Conservation (phyloP, 2,113 vertebrate species). For the Porphyrio hochstetteri region DNA sequence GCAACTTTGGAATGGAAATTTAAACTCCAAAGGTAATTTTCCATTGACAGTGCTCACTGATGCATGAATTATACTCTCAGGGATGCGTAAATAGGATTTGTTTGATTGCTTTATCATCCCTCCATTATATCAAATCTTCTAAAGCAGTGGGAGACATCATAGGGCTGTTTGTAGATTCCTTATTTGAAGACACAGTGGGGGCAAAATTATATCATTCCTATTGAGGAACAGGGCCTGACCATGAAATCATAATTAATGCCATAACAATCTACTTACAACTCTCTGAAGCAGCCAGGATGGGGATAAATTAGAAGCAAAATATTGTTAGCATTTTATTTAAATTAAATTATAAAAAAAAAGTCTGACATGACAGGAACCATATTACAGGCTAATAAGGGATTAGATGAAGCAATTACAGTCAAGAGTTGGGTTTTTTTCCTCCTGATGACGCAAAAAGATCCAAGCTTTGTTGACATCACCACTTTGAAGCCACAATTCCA, state of each 20-base stretch:
- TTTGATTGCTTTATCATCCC: slow-evolving; percentile 68
- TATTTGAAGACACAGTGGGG: slow-evolving; percentile 56
- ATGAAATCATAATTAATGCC: slow-evolving; percentile 82
- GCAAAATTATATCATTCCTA: slow-evolving; percentile 17
- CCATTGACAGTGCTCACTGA: not conserved
- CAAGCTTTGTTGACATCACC: not conserved
- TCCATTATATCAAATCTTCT: slow-evolving; percentile 50
- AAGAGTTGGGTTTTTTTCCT: not conserved
- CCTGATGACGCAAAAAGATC: not conserved
- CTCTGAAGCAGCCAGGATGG: slow-evolving; percentile 29
- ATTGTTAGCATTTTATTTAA: slow-evolving; percentile 56
- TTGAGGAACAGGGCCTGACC: slow-evolving; percentile 45
- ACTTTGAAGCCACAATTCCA: not conserved
- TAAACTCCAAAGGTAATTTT: slow-evolving; percentile 56
- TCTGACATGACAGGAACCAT: slow-evolving; percentile 10
- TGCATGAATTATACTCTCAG: slow-evolving; percentile 52
- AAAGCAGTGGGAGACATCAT: slow-evolving; percentile 43
- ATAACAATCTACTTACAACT: slow-evolving; percentile 77
- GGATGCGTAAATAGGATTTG: slow-evolving; percentile 56
- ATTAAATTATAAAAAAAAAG: slow-evolving; percentile 29
- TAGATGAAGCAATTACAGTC: slow-evolving; percentile 20
- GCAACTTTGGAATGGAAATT: slow-evolving; percentile 55
- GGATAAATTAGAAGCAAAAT: slow-evolving; percentile 50
- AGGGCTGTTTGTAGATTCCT: slow-evolving; percentile 49
- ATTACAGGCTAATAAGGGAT: slow-evolving; percentile 50